These are phyloP conservation scores for Drosophila borealis DNA, from an alignment of 2,888 invertebrate genomes.

Conservation along the genomic window DNA sequence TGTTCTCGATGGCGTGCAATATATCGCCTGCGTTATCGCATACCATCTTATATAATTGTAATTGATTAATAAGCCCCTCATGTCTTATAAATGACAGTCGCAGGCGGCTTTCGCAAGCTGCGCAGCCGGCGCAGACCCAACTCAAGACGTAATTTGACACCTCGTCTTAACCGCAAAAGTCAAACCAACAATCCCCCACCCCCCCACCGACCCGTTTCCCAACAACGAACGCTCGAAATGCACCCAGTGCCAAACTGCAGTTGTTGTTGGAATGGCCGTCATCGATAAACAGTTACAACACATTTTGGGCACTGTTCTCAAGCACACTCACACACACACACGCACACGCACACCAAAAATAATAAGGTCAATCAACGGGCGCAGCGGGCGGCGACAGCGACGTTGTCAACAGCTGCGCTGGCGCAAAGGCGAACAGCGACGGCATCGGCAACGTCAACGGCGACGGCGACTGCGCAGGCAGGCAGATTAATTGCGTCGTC, in stretches of 20 bases:
- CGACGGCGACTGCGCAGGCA: slow-evolving; percentile 48
- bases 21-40: neutral
- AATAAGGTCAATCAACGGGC: slow-evolving; percentile 81
- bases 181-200: neutral
- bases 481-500: slow-evolving; percentile 73
- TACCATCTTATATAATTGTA: slow-evolving; percentile 31
- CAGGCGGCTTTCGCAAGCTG: slow-evolving; percentile 36
- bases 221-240: neutral
- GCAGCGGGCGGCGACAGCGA: slow-evolving; percentile 74
- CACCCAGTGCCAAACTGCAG: slow-evolving; percentile 42
- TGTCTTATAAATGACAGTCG: slow-evolving; percentile 33
- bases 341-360: slow-evolving; percentile 60
- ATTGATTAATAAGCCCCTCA: slow-evolving; percentile 26
- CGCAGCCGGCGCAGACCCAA: slow-evolving; percentile 30
- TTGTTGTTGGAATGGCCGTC: slow-evolving; percentile 26
- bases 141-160: slow-evolving; percentile 68
- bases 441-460: slow-evolving; percentile 2
- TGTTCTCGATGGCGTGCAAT: neutral
- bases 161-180: slow-evolving; percentile 38
- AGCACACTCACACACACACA: slow-evolving; percentile 19
- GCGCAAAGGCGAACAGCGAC: slow-evolving; percentile 46
- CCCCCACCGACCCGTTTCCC: neutral
- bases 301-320: slow-evolving; percentile 53
- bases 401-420: slow-evolving; percentile 77
- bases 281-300: slow-evolving; percentile 72